Evolutionary conservation across 1,140 invertebrate species (phyloP).

Genomic region (Reticulitermes speratus): DNA sequence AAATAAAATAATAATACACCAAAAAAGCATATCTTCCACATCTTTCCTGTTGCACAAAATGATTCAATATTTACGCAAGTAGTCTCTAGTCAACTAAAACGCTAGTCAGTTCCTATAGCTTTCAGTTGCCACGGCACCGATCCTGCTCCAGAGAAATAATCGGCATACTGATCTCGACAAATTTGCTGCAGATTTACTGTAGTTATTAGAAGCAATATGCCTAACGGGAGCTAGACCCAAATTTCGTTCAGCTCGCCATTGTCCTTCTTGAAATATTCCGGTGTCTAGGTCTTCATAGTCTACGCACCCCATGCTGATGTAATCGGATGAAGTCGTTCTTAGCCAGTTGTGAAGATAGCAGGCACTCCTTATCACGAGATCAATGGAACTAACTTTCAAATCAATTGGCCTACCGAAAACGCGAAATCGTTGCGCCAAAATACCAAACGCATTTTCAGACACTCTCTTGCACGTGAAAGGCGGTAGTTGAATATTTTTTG

Average conservation of each 20-base stretch:
- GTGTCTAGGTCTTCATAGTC: slow-evolving; percentile 35
- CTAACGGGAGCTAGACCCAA: slow-evolving; percentile 34
- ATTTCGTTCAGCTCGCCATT: slow-evolving; percentile 33
- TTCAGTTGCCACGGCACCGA: slow-evolving; percentile 9
- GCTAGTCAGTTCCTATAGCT: neutral
- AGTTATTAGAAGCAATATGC: neutral
- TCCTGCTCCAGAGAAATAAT: neutral
- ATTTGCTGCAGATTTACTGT: neutral
- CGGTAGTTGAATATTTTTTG: slow-evolving; percentile 29
- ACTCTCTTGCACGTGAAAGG: slow-evolving; percentile 18
- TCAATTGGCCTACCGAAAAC: slow-evolving; percentile 26
- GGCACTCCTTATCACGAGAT: neutral
- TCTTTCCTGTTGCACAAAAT: too few relatives aligned
- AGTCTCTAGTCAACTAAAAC: too few relatives aligned
- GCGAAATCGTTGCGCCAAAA: slow-evolving; percentile 14
- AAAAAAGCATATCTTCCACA: too few relatives aligned
- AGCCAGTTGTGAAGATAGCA: slow-evolving; percentile 36
- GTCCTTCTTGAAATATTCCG: slow-evolving; percentile 32
- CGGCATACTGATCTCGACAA: slow-evolving; percentile 10
- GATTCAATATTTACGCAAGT: too few relatives aligned
- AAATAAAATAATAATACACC: too few relatives aligned
- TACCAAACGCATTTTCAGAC: slow-evolving; percentile 4
- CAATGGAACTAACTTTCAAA: neutral
- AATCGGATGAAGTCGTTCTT: slow-evolving; percentile 30
- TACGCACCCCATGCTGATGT: slow-evolving; percentile 30